phyloP scores from a whole-genome alignment of 2,797 vertebrate genomes.

The Tangara arthus region DNA sequence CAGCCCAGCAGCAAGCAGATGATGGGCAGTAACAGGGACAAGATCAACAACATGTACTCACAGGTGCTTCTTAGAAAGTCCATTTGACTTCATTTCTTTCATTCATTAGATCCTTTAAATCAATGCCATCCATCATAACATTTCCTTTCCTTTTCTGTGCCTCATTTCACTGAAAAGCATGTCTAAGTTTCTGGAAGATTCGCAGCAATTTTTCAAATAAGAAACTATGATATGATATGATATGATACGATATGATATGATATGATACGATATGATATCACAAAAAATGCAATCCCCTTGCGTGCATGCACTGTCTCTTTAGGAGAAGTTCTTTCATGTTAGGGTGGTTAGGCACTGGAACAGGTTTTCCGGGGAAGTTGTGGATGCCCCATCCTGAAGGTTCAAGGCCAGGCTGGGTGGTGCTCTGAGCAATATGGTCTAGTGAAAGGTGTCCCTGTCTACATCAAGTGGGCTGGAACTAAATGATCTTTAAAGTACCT shows the following conservation, averaged over 20 bases:
- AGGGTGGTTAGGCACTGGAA: not conserved
- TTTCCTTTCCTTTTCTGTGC: not conserved
- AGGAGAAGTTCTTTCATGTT: not conserved
- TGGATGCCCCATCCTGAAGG: not conserved
- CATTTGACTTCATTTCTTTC: not conserved
- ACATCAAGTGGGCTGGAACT: not conserved
- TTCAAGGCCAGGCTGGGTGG: not conserved
- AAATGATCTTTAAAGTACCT: not conserved
- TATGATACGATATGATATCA: not conserved
- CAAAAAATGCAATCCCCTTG: not conserved
- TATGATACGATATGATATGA: not conserved
- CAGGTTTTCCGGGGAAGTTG: not conserved
- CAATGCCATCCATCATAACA: not conserved
- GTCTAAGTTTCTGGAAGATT: constrained; percentile 22
- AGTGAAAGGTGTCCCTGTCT: not conserved
- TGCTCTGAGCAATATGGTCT: not conserved
- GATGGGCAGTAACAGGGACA: not conserved
- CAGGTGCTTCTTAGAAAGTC: not conserved
- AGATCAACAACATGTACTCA: not conserved
- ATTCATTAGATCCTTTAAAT: not conserved
- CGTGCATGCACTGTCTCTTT: not conserved
- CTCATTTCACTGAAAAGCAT: constrained; percentile 41
- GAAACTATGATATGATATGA: not conserved
- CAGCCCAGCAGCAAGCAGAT: not conserved
- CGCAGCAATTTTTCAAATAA: constrained; percentile 4